Evolutionary conservation across 2,113 vertebrate species (phyloP).

Genomic region (Bubo bubo): DNA sequence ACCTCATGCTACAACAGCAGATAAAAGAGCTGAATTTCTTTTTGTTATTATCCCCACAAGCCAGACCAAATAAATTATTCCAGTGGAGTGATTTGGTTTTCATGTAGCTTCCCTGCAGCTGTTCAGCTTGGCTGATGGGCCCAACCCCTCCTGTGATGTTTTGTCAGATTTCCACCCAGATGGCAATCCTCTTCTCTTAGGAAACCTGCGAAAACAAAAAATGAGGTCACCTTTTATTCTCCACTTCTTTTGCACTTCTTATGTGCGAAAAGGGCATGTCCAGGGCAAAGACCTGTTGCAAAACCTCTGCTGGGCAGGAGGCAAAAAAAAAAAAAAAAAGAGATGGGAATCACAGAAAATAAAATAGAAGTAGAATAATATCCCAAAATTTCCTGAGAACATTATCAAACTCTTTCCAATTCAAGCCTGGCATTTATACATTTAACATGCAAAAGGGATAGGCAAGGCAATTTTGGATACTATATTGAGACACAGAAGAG

Average conservation of each 20-base stretch:
- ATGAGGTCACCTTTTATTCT: background rate
- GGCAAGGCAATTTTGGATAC: background rate
- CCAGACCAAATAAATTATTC: constrained; percentile 27
- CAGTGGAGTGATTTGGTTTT: background rate
- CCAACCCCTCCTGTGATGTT: background rate
- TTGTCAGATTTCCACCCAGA: constrained; percentile 40
- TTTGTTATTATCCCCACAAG: background rate
- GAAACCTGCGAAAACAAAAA: background rate
- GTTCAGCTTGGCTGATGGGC: background rate
- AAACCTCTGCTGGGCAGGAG: background rate
- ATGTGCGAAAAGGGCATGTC: background rate
- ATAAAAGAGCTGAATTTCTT: constrained; percentile 15
- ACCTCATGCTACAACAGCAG: background rate
- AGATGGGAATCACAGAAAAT: background rate
- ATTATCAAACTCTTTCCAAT: background rate
- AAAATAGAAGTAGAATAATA: background rate
- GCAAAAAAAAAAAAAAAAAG: background rate
- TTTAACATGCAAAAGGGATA: background rate
- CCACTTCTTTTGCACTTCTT: background rate
- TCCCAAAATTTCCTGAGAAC: background rate
- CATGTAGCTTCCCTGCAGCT: constrained; percentile 31
- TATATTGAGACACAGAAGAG: background rate
- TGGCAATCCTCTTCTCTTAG: background rate
- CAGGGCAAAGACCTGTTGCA: background rate
- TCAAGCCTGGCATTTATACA: background rate